Percentiles rank a stretch among this genome's conserved stretches.
These are phyloP conservation scores for Abramis brama DNA, from an alignment of 2,113 vertebrate genomes.

Conservation along the genomic window DNA sequence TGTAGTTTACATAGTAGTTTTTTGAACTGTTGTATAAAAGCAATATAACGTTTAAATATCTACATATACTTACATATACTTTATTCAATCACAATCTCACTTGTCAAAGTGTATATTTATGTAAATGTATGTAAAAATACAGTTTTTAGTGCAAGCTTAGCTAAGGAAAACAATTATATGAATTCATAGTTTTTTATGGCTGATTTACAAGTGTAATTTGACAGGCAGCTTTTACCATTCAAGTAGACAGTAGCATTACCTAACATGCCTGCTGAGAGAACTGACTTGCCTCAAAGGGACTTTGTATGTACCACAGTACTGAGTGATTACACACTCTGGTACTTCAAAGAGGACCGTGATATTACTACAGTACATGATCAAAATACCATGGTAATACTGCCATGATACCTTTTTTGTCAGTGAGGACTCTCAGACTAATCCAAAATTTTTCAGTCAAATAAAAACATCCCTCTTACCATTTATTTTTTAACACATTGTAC, in stretches of 20 bases:
- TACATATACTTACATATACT: not conserved
- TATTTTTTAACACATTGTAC: conserved; percentile 42
- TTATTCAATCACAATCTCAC: not conserved
- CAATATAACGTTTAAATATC: not conserved
- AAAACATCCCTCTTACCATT: conserved; percentile 58
- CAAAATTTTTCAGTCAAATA: conserved; percentile 60
- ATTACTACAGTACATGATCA: not conserved
- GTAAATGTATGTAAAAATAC: not conserved
- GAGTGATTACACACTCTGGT: conserved; percentile 17
- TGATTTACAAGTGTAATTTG: not conserved
- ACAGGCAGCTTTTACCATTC: not conserved
- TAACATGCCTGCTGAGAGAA: not conserved
- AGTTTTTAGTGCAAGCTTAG: not conserved
- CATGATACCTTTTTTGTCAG: not conserved
- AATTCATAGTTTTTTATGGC: not conserved
- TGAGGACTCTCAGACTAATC: conserved; percentile 42
- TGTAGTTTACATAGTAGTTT: no score
- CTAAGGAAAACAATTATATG: not conserved
- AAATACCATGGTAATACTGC: conserved; percentile 10
- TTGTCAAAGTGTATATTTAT: no score
- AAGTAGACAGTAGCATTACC: not conserved
- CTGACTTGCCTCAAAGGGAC: conserved; percentile 13
- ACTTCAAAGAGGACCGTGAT: conserved; percentile 20
- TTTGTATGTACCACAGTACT: not conserved
- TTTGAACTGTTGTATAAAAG: not conserved